Evolutionary conservation across 1,140 invertebrate species (phyloP), one percentile per base, ranked within the genome.

Genomic region (Drosophila lini): DNA sequence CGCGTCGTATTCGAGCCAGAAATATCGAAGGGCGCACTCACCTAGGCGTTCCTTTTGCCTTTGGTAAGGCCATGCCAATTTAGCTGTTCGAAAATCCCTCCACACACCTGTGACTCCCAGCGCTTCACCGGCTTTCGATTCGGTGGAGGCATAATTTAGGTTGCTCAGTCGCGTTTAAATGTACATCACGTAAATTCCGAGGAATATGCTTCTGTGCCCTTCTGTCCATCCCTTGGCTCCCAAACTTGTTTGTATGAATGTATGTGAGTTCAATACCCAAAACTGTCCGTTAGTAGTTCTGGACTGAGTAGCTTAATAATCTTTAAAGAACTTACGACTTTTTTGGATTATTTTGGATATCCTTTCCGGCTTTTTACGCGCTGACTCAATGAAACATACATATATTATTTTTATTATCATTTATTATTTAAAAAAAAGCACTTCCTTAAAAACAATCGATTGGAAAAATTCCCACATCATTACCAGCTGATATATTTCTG

Each of bases 151-250:
- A 85, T 81, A 85, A 86, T 86, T 85, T 65, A 81, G 81, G 82
- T 86, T 81, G 82, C 75, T 77, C 80, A 45, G 45, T 31, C 81
- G 74, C 69, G 69, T 85, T 85, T 81, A 86, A 86, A 85, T 85
- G 81, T 85, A 83, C 78, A 84, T 81, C 81, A 85, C 82, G 81
- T 85, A 85, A 85, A 81, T 86, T 76, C 74, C 81, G 75, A 86
- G 78, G 69, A 86, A 85, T 79, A 86, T 71, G 78, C 74, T 85
- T 52, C 77, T 64, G 57, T 31, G 41, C 57, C 32, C 32, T 36
- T 36, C 16, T 53, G 19, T 5, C 44, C 44, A 34, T 44, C 67
- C 68, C 53, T 38, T 34, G 16, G 10, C 42, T 32, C 22, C 47
- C 69, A 63, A 64, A 74, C 48, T 22, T 56, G 5, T 61, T 44